These are phyloP conservation scores for Tinea pellionella DNA, from an alignment of 2,888 invertebrate species.

Conservation along the genomic window DNA sequence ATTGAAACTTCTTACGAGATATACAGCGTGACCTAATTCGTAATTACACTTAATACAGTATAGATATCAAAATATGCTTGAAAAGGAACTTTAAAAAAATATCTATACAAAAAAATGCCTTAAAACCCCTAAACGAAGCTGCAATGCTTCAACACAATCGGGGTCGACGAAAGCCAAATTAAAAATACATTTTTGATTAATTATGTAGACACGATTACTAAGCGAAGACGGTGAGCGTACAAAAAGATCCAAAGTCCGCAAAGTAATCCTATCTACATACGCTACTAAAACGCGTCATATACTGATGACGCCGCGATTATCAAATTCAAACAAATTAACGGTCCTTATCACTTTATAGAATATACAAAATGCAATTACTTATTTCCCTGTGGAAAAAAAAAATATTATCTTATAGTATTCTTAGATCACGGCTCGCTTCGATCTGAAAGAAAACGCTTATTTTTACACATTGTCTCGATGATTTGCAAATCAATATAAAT, in stretches of 20 bases:
- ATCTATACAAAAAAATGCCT: conserved; percentile 63
- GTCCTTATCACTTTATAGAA: conserved; percentile 69
- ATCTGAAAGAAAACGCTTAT: conserved; percentile 47
- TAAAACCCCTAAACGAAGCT: conserved; percentile 55
- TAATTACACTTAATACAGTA: not conserved
- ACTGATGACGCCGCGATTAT: conserved; percentile 62
- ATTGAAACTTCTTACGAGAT: not conserved
- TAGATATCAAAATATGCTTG: conserved; percentile 35
- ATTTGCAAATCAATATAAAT: not conserved
- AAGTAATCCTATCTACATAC: conserved; percentile 59
- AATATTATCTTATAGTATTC: conserved; percentile 71
- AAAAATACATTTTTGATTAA: conserved; percentile 57
- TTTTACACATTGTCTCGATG: not conserved
- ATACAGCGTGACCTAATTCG: not conserved
- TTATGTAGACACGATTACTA: conserved; percentile 49
- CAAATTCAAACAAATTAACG: conserved; percentile 68
- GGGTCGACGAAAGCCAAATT: conserved; percentile 56
- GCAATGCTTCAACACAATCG: conserved; percentile 39
- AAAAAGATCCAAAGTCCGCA: conserved; percentile 64
- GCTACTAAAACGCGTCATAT: conserved; percentile 58
- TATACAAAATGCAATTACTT: conserved; percentile 72
- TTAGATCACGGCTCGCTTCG: conserved; percentile 69
- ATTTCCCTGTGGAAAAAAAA: conserved; percentile 71
- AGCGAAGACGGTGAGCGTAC: conserved; percentile 65
- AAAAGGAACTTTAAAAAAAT: conserved; percentile 62